Conservation (phyloP, 53 echinoderm and acorn worm genomes). For the Astropecten irregularis region DNA sequence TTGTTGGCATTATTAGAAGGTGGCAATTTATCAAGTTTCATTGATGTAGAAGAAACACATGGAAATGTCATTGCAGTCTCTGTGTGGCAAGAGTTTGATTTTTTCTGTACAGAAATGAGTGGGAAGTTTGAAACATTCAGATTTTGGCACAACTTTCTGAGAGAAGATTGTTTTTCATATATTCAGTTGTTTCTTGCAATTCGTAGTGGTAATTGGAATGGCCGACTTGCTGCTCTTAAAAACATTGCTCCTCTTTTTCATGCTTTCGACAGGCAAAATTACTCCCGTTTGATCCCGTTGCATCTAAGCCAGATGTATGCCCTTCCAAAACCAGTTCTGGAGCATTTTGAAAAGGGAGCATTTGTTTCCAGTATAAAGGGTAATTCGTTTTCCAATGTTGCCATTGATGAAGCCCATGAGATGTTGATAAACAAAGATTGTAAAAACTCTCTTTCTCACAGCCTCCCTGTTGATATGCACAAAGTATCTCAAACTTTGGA, state of each 20-base stretch:
- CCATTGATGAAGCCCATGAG: constrained; percentile 67
- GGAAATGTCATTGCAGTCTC: no score
- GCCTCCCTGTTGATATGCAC: constrained; percentile 55
- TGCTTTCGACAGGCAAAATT: constrained; percentile 73
- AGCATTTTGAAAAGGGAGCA: no score
- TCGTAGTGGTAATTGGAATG: constrained; percentile 55
- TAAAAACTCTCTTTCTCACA: constrained; percentile 27
- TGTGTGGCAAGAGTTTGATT: no score
- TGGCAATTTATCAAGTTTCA: neutral
- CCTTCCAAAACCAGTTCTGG: no score
- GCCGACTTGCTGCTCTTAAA: constrained; percentile 49
- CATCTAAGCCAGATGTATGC: constrained; percentile 41
- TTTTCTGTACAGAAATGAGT: no score
- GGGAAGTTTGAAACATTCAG: constrained; percentile 54
- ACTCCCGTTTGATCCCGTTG: constrained; percentile 44
- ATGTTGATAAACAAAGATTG: constrained; percentile 76
- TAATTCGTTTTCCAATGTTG: constrained; percentile 60
- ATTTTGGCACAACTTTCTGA: constrained; percentile 63
- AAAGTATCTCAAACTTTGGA: constrained; percentile 41
- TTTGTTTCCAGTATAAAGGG: constrained; percentile 69
- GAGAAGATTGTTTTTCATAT: no score
- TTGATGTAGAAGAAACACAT: neutral
- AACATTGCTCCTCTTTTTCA: constrained; percentile 59
- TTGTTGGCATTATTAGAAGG: neutral
- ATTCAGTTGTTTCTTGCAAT: constrained; percentile 53